Evolutionary conservation across 2,888 invertebrate genomes (phyloP).

Genomic region (Nineta flava): DNA sequence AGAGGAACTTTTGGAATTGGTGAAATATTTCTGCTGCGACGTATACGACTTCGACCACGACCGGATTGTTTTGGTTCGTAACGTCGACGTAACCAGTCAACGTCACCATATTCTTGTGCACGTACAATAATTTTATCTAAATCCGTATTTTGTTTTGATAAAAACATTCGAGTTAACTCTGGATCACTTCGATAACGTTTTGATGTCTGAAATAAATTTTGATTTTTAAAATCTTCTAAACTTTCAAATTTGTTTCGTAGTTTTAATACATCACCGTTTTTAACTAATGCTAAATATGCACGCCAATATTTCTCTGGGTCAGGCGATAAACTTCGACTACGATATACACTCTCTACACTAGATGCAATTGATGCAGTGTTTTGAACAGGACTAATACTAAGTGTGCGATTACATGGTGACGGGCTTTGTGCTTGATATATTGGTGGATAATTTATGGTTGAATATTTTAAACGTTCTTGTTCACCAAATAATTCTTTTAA

Average conservation of each 20-base stretch:
- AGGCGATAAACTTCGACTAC: constrained; percentile 58
- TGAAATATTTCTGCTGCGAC: constrained; percentile 30
- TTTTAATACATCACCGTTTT: constrained; percentile 61
- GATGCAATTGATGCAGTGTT: constrained; percentile 28
- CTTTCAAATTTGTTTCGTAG: constrained; percentile 67
- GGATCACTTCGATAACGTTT: constrained; percentile 64
- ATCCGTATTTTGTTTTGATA: constrained; percentile 29
- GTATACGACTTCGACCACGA: constrained; percentile 31
- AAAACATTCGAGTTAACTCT: constrained; percentile 45
- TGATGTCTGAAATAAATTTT: constrained; percentile 20
- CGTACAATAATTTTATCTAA: constrained; percentile 31
- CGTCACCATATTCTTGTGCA: constrained; percentile 37
- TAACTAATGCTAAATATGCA: constrained; percentile 51
- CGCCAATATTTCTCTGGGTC: constrained; percentile 54
- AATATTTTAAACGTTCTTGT: constrained; percentile 40
- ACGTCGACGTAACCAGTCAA: constrained; percentile 40
- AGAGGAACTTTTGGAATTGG: constrained; percentile 49
- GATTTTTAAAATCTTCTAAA: constrained; percentile 28
- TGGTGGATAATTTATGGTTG: constrained; percentile 29
- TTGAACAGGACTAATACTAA: constrained; percentile 24
- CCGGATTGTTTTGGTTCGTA: constrained; percentile 35
- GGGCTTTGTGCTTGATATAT: constrained; percentile 32
- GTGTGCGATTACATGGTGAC: constrained; percentile 19
- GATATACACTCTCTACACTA: constrained; percentile 48
- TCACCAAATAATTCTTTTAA: constrained; percentile 74